phyloP scores from a whole-genome alignment of 1,140 invertebrate genomes.

The Hermatobates lingyangjiaoensis region DNA sequence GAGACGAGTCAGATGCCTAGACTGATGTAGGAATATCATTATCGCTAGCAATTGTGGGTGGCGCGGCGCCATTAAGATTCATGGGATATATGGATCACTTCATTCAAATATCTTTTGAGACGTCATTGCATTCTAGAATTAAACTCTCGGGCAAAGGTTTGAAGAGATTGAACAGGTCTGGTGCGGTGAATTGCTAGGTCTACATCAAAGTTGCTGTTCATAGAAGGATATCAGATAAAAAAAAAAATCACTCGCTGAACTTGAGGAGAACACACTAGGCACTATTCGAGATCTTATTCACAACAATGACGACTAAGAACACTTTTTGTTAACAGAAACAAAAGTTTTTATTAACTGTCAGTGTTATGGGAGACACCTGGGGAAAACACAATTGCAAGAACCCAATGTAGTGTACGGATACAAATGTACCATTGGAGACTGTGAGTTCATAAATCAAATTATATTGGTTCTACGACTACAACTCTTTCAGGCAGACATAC shows the following conservation, averaged over 20 bases:
- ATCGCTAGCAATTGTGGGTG: constrained; percentile 83
- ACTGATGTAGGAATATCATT: constrained; percentile 71
- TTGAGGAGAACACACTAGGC: constrained; percentile 76
- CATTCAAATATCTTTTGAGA: constrained; percentile 69
- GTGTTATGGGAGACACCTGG: too few relatives aligned
- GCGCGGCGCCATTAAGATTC: constrained; percentile 70
- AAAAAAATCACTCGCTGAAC: constrained; percentile 76
- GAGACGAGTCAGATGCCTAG: constrained; percentile 88
- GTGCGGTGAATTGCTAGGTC: constrained; percentile 93
- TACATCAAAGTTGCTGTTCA: constrained; percentile 75
- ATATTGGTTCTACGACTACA: too few relatives aligned
- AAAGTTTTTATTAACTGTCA: too few relatives aligned
- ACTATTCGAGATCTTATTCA: constrained; percentile 64
- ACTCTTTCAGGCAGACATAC: too few relatives aligned
- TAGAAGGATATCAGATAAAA: constrained; percentile 52
- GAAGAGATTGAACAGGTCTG: constrained; percentile 71
- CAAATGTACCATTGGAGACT: too few relatives aligned
- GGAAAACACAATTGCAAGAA: too few relatives aligned
- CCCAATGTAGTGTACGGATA: too few relatives aligned
- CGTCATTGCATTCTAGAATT: constrained; percentile 77
- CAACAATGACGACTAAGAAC: constrained; percentile 39
- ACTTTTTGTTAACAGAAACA: too few relatives aligned
- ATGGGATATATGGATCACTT: constrained; percentile 85
- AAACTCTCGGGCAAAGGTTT: constrained; percentile 77
- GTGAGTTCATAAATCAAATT: too few relatives aligned